Base-by-base conservation (phyloP, 2,113 vertebrate genomes). In the Amblyopsis rosae region DNA sequence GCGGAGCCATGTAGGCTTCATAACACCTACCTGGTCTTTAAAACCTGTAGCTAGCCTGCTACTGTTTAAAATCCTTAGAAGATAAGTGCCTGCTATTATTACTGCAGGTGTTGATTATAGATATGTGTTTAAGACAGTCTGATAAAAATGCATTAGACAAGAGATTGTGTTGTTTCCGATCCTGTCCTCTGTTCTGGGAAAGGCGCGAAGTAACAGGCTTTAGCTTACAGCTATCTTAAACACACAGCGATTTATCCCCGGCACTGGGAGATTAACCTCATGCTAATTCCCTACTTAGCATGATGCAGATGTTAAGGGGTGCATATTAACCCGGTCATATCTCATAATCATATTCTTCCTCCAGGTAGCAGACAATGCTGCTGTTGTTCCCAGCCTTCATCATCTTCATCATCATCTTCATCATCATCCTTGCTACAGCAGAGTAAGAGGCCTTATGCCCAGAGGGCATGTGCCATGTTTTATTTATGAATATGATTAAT, bases 401-500 rank as follows among this genome's bases (percentile, higher is more conserved):
- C 35, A 41, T 41, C 35, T 26, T 26, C 26, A 26, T 26, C 26
- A 2, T 26, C 26, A 26, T 26, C 26, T 26, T 77, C 79, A 72
- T 81, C 69, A 59, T 65, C 80, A 75, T 79, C 58, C 51, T 65
- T 62, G 59, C 79, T 48, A 35, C 65, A 67, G 79, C 70, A 66
- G 75, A 75, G 63, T 77, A 67, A 62, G 76, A 74, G 72, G 70
- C 77, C 75, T 59, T 54, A 62, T n/a, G 76, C 84, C 75, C 64
- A 62, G 70, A 75, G 84, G 70, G 80, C 75, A 13, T 17, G 15
- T 77, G 73, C 67, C 82, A 77, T 82, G 76, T 76, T 89, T 84
- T 87, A 91, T 91, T 90, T 87, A 92, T 90, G 88, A 85, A 87
- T 85, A 66, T 86, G 88, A 92, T 89, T 89, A 89, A 89, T 83